Evolutionary conservation across 2,113 vertebrate species (phyloP), one percentile per base, ranked within the genome.

Genomic region (Cebus imitator): DNA sequence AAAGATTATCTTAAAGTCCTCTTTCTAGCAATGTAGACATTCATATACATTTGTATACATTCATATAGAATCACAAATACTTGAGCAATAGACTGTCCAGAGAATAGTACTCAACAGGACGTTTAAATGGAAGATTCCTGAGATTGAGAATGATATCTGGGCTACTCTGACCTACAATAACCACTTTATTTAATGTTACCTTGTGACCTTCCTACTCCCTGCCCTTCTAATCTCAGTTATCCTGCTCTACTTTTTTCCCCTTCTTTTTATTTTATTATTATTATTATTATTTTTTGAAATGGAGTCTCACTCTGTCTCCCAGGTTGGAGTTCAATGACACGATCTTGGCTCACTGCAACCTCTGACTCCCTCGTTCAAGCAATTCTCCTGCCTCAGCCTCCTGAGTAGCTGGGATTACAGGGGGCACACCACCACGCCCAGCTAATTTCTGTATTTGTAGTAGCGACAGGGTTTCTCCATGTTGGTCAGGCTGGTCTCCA

Each of bases 161-260:
- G 32, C 4, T 9, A 14, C 3, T 11, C 1, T 32, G 4, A 2
- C 27, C n/a, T 32, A 1, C 0, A 7, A 12, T 8, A 2, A 14
- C 5, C 40, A 40, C 0, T 21, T 52, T 25, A 25, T 21, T 81
- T 55, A 82, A 40, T 4, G n/a, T 40, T 58, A 23, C 9, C 23
- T 72, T 48, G 4, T 43, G 23, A 25, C 11, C 18, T 70, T 37
- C 52, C 40, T 13, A n/a, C 14, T 25, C 2, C 2, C 16, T 27
- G 11, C 2, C 27, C 50, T 57, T 66, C 72, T 75, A 32, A 90
- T 66, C 17, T n/a, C 35, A 43, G 5, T 87, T n/a, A 6, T 6
- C 0, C 4, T 27, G 6, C 17, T 75, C 57, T 75, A 20, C 10
- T 50, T 48, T 52, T 16, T 66, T 66, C 16, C 27, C 30, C 27